These are phyloP conservation scores for Pluvialis apricaria DNA, from an alignment of 2,113 vertebrate species.

Conservation along the genomic window DNA sequence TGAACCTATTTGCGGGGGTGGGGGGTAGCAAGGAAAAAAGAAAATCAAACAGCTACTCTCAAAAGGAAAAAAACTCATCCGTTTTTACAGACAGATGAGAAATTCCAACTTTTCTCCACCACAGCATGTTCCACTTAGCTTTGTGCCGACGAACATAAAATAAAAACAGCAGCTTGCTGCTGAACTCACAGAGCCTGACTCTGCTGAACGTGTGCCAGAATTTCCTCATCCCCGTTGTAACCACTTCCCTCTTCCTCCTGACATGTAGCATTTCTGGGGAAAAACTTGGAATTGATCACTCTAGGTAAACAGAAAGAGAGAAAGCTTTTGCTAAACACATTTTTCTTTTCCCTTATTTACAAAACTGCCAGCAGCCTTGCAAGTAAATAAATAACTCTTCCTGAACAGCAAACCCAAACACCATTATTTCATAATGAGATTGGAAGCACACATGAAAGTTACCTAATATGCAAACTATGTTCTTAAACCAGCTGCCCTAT, in stretches of 20 bases:
- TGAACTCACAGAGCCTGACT: conserved; percentile 59
- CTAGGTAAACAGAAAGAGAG: not conserved
- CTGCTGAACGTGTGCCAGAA: conserved; percentile 33
- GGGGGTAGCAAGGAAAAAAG: not conserved
- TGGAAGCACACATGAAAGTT: not conserved
- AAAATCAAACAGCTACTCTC: not conserved
- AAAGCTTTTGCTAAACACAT: not conserved
- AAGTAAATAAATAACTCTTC: not conserved
- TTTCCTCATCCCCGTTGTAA: conserved; percentile 51
- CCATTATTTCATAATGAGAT: not conserved
- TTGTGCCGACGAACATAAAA: not conserved
- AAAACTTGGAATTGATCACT: not conserved
- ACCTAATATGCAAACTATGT: not conserved
- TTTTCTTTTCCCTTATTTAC: not conserved
- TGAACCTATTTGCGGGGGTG: not conserved
- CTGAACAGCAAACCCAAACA: not conserved
- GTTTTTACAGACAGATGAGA: not conserved
- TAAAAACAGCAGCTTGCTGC: not conserved
- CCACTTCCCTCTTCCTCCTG: conserved; percentile 39
- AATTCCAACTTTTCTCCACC: not conserved
- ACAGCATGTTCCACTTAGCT: not conserved
- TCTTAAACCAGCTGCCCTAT: not conserved
- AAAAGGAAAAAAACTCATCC: not conserved
- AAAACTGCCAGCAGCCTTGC: not conserved
- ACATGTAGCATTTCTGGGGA: not conserved